Evolutionary conservation across 2,113 vertebrate species (phyloP).

Genomic region (Nansenia antarctica): DNA sequence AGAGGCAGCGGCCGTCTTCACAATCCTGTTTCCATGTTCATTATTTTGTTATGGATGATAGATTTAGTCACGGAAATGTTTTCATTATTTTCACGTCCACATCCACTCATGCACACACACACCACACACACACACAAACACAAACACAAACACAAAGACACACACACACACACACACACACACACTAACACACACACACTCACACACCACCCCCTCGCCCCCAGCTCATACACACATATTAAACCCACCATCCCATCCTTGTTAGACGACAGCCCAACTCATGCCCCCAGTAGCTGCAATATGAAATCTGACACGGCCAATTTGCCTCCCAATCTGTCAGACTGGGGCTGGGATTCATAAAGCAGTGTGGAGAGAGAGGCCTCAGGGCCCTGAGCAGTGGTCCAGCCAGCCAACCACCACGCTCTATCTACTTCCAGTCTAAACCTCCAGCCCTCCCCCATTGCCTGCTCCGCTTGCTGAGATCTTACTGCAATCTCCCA

Average conservation of each 20-base stretch:
- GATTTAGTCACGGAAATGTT: neutral
- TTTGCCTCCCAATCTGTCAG: slow-evolving; percentile 2
- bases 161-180: neutral
- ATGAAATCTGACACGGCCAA: slow-evolving; percentile 4
- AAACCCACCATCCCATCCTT: neutral
- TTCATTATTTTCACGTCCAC: neutral
- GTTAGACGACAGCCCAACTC: neutral
- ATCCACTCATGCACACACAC: neutral
- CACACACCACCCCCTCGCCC: too few relatives aligned
- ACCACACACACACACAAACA: neutral
- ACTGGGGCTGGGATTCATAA: neutral
- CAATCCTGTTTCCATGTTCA: neutral
- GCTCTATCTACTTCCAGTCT: too few relatives aligned
- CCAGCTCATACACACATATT: slow-evolving; percentile 5
- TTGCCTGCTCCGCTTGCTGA: too few relatives aligned
- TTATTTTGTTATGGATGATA: neutral
- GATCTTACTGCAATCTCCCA: slow-evolving; percentile 40
- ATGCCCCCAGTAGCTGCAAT: neutral
- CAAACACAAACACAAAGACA: neutral
- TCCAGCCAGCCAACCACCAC: neutral
- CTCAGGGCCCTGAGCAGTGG: neutral
- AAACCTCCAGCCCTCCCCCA: neutral
- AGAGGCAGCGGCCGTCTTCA: neutral
- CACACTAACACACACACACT: neutral
- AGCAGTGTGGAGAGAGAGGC: neutral